A percentile compares a stretch with the other conserved stretches of the same genome.
phyloP scores from a whole-genome alignment of 2,113 vertebrate genomes.

The Xiphophorus hellerii region DNA sequence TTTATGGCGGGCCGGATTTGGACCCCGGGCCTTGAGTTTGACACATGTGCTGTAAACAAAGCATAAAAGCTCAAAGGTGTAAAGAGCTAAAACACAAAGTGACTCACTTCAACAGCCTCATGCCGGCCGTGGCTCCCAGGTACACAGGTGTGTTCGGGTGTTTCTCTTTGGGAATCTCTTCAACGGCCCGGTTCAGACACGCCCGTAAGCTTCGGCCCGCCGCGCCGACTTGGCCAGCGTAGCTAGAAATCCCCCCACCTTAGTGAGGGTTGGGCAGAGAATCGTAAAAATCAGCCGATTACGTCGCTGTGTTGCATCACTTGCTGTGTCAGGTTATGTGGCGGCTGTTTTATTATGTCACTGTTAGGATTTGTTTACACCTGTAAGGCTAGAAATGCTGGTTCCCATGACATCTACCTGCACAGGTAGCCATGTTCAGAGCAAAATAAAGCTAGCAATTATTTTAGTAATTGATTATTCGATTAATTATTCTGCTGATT shows the following conservation, averaged over 20 bases:
- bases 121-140: conserved; percentile 89
- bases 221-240: conserved; percentile 63
- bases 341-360: background rate
- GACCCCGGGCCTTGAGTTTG: too few relatives aligned
- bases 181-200: conserved; percentile 81
- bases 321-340: background rate
- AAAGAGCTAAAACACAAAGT: background rate
- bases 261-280: background rate
- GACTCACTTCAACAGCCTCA: conserved; percentile 88
- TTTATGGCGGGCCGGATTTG: too few relatives aligned
- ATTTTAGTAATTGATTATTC: too few relatives aligned
- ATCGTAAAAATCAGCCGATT: background rate
- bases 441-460: background rate
- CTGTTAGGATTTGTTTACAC: background rate
- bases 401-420: background rate
- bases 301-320: background rate
- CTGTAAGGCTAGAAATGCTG: background rate
- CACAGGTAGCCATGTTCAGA: background rate
- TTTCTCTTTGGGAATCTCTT: conserved; percentile 74
- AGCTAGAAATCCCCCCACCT: conserved; percentile 81
- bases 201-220: conserved; percentile 69
- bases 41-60: background rate
- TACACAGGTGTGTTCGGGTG: conserved; percentile 80
- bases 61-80: background rate
- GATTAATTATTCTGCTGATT: too few relatives aligned